Evolutionary conservation across 23 tunicate species (phyloP).

Genomic region (Trididemnum nubilum): DNA sequence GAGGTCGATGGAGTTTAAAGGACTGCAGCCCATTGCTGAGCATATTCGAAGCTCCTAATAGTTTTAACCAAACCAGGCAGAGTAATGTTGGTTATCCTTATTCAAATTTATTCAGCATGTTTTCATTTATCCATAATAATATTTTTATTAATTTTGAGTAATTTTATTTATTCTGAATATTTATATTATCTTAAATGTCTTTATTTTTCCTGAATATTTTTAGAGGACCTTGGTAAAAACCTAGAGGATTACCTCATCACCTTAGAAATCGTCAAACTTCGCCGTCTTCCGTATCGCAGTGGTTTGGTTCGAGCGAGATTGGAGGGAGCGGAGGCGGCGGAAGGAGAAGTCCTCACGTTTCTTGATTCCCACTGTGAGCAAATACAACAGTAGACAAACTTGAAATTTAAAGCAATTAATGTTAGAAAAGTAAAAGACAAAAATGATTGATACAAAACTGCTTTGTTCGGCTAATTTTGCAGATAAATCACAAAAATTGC

Average conservation of each 20-base stretch:
- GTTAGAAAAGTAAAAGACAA: not conserved
- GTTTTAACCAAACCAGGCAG: no score
- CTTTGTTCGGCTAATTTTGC: not conserved
- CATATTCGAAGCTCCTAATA: no score
- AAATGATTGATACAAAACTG: not conserved
- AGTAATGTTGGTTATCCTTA: no score
- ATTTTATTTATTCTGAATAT: no score
- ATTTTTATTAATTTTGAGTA: no score
- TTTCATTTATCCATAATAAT: no score
- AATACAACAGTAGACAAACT: not conserved
- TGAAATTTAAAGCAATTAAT: not conserved
- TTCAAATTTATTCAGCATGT: no score
- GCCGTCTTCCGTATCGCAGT: constrained; percentile 58
- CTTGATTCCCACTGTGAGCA: constrained; percentile 93
- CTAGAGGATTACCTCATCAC: constrained; percentile 67
- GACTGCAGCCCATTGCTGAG: no score
- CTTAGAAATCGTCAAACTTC: constrained; percentile 58
- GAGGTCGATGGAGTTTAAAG: no score
- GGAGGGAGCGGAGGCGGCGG: constrained; percentile 81
- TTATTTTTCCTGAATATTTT: no score
- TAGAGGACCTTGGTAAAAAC: constrained; percentile 54
- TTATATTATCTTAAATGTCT: no score
- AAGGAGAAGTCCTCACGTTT: constrained; percentile 81
- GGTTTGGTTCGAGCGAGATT: constrained; percentile 91
- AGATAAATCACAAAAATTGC: no score